Conservation (phyloP, 2,113 vertebrate species). For the Anhinga rufa region DNA sequence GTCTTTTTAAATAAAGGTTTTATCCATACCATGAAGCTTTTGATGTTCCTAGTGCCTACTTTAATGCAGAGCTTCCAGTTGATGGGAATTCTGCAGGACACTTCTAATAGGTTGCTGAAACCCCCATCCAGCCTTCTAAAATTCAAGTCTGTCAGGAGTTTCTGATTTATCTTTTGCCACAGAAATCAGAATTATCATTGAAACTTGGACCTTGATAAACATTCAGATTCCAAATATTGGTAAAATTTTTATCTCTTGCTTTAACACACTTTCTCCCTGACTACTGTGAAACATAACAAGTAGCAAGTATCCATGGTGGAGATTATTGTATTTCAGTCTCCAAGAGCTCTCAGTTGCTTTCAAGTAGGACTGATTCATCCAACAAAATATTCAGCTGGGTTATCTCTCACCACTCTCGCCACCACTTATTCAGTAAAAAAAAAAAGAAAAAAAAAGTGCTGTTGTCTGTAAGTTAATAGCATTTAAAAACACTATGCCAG, state of each 20-base stretch:
- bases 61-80: neutral
- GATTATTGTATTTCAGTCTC: neutral
- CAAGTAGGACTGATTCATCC: slow-evolving; percentile 28
- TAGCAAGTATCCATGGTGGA: neutral
- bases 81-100: neutral
- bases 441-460: neutral
- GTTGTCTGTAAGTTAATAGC: neutral
- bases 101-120: neutral
- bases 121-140: neutral
- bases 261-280: neutral
- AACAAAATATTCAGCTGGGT: neutral
- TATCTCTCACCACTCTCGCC: neutral
- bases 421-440: neutral
- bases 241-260: neutral
- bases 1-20: neutral
- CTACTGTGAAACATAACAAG: neutral
- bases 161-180: neutral
- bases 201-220: neutral
- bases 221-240: neutral
- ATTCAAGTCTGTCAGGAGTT: neutral
- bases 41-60: neutral
- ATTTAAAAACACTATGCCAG: neutral
- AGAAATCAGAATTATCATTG: neutral
- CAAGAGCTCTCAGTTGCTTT: slow-evolving; percentile 3
- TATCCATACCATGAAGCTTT: neutral